These are phyloP conservation scores for Crotophaga sulcirostris DNA, from an alignment of 2,113 vertebrate species.

Conservation along the genomic window DNA sequence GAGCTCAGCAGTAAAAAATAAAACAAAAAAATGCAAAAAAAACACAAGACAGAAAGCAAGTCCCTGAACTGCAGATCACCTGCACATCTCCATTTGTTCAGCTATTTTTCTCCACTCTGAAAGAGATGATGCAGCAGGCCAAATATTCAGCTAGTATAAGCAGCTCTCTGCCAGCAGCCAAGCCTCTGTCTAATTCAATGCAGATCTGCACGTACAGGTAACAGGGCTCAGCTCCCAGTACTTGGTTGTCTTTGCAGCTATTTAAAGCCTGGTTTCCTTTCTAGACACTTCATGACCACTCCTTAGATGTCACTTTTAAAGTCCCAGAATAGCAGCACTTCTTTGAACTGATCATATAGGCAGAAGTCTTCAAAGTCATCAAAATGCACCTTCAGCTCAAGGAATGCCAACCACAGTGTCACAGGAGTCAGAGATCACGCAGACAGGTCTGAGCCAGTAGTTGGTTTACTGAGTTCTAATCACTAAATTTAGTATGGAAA, in stretches of 20 bases:
- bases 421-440: too few species aligned
- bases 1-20: background rate
- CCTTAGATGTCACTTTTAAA: background rate
- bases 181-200: background rate
- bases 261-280: background rate
- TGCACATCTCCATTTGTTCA: conserved; percentile 4
- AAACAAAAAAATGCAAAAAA: background rate
- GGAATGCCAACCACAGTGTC: too few species aligned
- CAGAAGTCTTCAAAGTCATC: background rate
- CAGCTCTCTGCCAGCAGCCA: background rate
- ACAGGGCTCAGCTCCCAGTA: background rate
- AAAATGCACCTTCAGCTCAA: background rate
- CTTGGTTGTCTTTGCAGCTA: background rate
- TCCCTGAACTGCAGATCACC: background rate
- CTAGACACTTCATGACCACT: background rate
- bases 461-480: too few species aligned
- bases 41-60: background rate
- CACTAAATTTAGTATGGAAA: too few species aligned
- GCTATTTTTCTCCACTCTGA: background rate
- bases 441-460: too few species aligned
- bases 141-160: background rate
- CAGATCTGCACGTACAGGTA: background rate
- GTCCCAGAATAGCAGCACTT: background rate
- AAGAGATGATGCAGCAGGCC: background rate
- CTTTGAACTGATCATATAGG: background rate